A percentile compares a stretch with the other conserved stretches of the same genome.
phyloP scores from a whole-genome alignment of 2,888 invertebrate genomes.

The Cephus nigrinus region DNA sequence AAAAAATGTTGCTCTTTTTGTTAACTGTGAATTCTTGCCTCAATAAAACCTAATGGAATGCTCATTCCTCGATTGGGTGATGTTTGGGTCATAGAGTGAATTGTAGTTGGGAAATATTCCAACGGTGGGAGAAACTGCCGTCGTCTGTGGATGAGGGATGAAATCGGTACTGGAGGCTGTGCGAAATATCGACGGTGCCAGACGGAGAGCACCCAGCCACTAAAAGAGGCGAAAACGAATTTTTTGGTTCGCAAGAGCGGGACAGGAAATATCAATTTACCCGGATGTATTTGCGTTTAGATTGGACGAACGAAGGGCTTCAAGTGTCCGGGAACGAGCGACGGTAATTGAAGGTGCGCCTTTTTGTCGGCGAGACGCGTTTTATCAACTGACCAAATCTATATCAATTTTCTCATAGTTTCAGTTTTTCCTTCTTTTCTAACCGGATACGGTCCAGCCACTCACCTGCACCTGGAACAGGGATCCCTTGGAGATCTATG shows the following conservation, averaged over 20 bases:
- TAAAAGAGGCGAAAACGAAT: background rate
- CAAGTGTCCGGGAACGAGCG: background rate
- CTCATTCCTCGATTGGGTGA: background rate
- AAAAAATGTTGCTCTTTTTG: background rate
- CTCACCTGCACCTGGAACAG: background rate
- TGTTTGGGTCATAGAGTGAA: background rate
- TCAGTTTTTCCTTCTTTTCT: background rate
- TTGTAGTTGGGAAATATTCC: background rate
- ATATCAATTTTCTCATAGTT: background rate
- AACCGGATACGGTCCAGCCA: background rate
- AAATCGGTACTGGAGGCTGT: background rate
- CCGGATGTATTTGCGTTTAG: background rate
- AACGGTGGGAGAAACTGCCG: background rate
- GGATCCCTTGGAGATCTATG: background rate
- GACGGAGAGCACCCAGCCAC: background rate
- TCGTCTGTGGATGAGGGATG: background rate
- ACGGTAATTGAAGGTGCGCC: background rate
- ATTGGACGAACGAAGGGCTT: background rate
- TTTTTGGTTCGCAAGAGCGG: background rate
- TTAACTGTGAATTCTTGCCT: background rate
- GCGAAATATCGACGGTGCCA: background rate
- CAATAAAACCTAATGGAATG: background rate
- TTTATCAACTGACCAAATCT: background rate
- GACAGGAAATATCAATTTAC: background rate
- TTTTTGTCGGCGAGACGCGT: background rate